A percentile compares a stretch with the other conserved stretches of the same genome.
Evolutionary conservation across 2,888 invertebrate species (phyloP).

Genomic region (Bembecia ichneumoniformis): DNA sequence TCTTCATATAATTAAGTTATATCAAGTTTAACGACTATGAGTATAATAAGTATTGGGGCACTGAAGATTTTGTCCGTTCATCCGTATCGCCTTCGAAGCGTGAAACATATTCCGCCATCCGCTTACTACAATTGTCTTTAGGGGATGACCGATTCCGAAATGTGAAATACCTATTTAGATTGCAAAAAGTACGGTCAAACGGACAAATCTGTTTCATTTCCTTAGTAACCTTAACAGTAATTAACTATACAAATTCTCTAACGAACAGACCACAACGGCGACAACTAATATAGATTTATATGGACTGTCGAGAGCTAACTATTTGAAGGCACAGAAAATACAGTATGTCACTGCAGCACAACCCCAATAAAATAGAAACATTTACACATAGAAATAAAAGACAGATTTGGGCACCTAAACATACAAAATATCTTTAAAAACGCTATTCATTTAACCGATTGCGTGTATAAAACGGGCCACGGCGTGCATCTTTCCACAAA

Average conservation of each 20-base stretch:
- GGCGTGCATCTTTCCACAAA: no score
- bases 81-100: no score
- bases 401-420: conserved; percentile 2
- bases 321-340: conserved; percentile 57
- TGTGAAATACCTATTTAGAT: no score
- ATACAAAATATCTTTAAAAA: no score
- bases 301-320: conserved; percentile 48
- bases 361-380: conserved; percentile 30
- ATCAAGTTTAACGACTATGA: conserved; percentile 8
- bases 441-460: no score
- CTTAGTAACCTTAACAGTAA: no score
- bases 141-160: no score
- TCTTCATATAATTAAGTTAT: conserved; percentile 2
- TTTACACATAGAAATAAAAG: conserved; percentile 11
- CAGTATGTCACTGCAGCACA: conserved; percentile 46
- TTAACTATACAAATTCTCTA: conserved; percentile 12
- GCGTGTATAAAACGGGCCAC: no score
- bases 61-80: conserved; percentile 3
- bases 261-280: conserved; percentile 26
- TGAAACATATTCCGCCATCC: no score
- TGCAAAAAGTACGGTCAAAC: no score
- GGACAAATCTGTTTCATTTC: no score
- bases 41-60: conserved; percentile 10
- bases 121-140: no score
- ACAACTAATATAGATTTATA: conserved; percentile 18